Evolutionary conservation across 1,140 invertebrate genomes (phyloP).

Genomic region (Procambarus virginalis): DNA sequence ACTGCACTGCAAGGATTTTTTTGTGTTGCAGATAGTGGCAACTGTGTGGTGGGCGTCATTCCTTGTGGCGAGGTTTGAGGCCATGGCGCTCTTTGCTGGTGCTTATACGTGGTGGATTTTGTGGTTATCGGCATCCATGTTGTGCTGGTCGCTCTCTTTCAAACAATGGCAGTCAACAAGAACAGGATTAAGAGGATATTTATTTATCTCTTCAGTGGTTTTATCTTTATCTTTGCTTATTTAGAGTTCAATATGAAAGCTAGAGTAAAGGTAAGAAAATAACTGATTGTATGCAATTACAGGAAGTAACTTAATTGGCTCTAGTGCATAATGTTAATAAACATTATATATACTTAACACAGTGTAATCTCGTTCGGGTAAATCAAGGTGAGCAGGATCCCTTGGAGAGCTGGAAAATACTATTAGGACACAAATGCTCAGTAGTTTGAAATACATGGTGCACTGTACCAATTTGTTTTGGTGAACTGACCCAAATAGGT

Average conservation of each 20-base stretch:
- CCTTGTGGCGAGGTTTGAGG: constrained; percentile 54
- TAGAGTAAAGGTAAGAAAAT: constrained; percentile 48
- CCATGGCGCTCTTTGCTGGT: constrained; percentile 54
- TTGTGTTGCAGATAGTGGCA: constrained; percentile 29
- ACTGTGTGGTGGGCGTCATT: constrained; percentile 59
- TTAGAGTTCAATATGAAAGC: constrained; percentile 65
- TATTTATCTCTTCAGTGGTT: constrained; percentile 57
- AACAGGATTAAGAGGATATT: constrained; percentile 39
- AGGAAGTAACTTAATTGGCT: no score
- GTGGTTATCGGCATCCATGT: constrained; percentile 59
- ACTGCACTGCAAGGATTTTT: no score
- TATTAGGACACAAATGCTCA: no score
- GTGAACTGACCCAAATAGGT: no score
- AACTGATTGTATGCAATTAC: background rate
- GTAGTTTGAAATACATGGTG: no score
- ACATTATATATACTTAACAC: no score
- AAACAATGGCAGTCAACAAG: constrained; percentile 39
- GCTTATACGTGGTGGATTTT: constrained; percentile 42
- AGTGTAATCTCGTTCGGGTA: no score
- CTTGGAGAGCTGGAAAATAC: no score
- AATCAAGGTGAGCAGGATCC: no score
- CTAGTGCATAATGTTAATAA: no score
- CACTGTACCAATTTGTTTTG: no score
- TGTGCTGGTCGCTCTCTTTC: constrained; percentile 56
- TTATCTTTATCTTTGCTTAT: constrained; percentile 65